Percentiles rank a stretch among this genome's conserved stretches.
Evolutionary conservation across 2,888 invertebrate species (phyloP).

Genomic region (Brachypalpus laphriformis): DNA sequence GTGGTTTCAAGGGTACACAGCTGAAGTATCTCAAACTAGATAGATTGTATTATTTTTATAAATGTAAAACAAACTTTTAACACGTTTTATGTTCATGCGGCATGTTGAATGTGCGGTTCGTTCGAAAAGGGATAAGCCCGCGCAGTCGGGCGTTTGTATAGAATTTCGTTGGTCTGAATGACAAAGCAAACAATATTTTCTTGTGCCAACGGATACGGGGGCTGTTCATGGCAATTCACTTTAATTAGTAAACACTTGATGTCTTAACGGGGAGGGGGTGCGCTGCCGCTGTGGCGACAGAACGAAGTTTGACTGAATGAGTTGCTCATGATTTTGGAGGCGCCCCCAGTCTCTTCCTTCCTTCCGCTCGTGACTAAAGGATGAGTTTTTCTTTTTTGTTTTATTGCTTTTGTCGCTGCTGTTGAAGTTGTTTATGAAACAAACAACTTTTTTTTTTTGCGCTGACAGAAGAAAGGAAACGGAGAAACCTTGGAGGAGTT

Average conservation of each 20-base stretch:
- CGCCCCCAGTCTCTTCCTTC: conserved; percentile 25
- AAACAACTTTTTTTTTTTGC: conserved; percentile 22
- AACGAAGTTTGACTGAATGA: conserved; percentile 3
- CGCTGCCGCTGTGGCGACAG: conserved; percentile 33
- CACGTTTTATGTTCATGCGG: neutral
- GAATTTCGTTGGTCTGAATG: conserved; percentile 57
- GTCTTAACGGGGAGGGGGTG: conserved; percentile 26
- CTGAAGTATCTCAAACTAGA: conserved; percentile 13
- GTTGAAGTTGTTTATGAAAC: conserved; percentile 4
- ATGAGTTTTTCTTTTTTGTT: conserved; percentile 27
- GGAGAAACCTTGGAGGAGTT: conserved; percentile 12
- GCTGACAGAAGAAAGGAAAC: conserved; percentile 35
- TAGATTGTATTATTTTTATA: neutral
- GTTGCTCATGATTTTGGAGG: conserved; percentile 38
- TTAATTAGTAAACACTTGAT: conserved; percentile 74
- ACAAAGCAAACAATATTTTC: conserved; percentile 57
- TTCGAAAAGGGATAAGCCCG: conserved; percentile 18
- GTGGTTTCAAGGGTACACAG: neutral
- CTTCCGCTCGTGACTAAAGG: conserved; percentile 28
- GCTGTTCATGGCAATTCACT: conserved; percentile 63
- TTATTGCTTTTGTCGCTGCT: conserved; percentile 19
- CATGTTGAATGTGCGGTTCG: neutral
- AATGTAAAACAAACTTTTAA: conserved; percentile 36
- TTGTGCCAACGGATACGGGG: conserved; percentile 38
- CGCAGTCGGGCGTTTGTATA: neutral